Evolutionary conservation across 2,888 invertebrate genomes (phyloP).

Genomic region (Chymomyza fuscimana): DNA sequence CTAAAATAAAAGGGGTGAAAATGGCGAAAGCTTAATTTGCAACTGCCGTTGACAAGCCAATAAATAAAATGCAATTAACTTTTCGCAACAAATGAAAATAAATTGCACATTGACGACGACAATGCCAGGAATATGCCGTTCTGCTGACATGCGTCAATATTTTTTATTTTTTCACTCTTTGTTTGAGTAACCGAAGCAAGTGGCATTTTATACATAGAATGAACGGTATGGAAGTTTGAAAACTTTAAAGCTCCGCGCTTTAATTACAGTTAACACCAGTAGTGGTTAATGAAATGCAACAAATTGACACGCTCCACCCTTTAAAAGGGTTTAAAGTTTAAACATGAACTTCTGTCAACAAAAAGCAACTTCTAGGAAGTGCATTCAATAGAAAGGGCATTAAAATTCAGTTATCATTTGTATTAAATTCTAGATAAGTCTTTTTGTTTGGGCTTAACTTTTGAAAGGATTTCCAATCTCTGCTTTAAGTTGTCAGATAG

Average conservation of each 20-base stretch:
- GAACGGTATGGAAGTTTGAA: neutral
- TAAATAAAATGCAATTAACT: slow-evolving; percentile 72
- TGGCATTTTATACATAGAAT: neutral
- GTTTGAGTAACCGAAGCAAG: neutral
- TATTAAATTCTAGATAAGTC: no score
- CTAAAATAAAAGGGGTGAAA: slow-evolving; percentile 19
- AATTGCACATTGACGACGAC: slow-evolving; percentile 63
- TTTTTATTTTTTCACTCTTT: neutral
- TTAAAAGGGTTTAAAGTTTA: no score
- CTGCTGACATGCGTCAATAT: slow-evolving; percentile 14
- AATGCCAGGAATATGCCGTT: slow-evolving; percentile 35
- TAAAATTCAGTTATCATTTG: no score
- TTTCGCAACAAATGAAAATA: slow-evolving; percentile 61
- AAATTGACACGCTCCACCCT: neutral
- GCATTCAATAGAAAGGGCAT: no score
- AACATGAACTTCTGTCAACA: no score
- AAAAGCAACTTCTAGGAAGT: no score
- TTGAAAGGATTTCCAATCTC: neutral
- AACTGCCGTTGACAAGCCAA: slow-evolving; percentile 69
- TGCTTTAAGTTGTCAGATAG: no score
- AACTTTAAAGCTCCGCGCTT: neutral
- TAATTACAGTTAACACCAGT: neutral
- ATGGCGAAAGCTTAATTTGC: slow-evolving; percentile 48
- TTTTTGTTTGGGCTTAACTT: neutral
- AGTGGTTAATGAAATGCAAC: neutral